These are phyloP conservation scores for Polypterus senegalus DNA, from an alignment of 2,113 vertebrate genomes.

Conservation along the genomic window DNA sequence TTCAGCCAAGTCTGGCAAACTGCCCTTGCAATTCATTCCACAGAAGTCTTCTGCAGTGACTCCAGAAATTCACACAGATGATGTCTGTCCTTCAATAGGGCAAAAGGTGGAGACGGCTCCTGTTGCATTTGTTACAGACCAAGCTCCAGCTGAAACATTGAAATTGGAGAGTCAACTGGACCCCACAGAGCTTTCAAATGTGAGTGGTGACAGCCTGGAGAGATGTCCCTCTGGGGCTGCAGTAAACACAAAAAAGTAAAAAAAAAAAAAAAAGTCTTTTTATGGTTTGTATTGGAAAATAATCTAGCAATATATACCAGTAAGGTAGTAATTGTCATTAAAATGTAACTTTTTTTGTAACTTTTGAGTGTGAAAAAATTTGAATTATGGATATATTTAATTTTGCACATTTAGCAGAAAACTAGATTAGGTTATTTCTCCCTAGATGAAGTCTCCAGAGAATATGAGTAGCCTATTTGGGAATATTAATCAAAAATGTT, in stretches of 20 bases:
- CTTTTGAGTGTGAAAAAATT: no score
- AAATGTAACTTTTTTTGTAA: no score
- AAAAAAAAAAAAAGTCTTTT: no score
- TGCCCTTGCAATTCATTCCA: slow-evolving; percentile 36
- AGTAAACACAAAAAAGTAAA: background rate
- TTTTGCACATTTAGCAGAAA: no score
- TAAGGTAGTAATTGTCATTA: no score
- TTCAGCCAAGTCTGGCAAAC: slow-evolving; percentile 37
- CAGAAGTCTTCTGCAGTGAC: slow-evolving; percentile 27
- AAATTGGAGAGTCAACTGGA: slow-evolving; percentile 76
- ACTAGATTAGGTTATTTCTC: no score
- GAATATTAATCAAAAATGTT: no score
- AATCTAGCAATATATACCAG: no score
- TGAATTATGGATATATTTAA: no score
- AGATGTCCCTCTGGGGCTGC: slow-evolving; percentile 32
- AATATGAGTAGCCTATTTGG: no score
- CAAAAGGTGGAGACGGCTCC: slow-evolving; percentile 40
- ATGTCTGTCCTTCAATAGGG: slow-evolving; percentile 28
- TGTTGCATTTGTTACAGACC: slow-evolving; percentile 20
- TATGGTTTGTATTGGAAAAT: no score
- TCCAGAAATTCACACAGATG: slow-evolving; percentile 32
- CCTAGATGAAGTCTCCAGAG: no score
- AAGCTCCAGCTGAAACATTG: slow-evolving; percentile 43
- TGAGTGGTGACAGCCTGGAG: slow-evolving; percentile 79
- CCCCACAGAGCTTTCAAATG: slow-evolving; percentile 92